A percentile compares a stretch with the other conserved stretches of the same genome.
These are phyloP conservation scores for Rachycentron canadum DNA, from an alignment of 2,797 vertebrate species.

Conservation along the genomic window DNA sequence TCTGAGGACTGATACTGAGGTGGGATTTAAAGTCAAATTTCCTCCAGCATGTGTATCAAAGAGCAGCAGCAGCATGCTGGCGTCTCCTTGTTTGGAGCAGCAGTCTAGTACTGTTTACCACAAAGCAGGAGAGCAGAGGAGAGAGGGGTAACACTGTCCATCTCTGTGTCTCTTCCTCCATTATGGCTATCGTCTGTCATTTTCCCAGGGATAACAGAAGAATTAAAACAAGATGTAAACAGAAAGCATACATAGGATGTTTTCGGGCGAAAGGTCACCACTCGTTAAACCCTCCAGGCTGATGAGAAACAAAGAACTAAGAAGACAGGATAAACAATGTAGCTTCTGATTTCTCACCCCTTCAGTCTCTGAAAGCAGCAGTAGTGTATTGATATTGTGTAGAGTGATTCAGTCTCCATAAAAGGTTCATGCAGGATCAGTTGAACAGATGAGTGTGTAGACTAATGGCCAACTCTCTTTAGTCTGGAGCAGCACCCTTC, in stretches of 20 bases:
- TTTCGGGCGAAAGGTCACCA: slow-evolving; percentile 77
- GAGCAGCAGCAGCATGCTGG: slow-evolving; percentile 62
- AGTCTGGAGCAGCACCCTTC: slow-evolving; percentile 54
- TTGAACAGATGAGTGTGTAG: slow-evolving; percentile 50
- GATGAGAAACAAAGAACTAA: slow-evolving; percentile 27
- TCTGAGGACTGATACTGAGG: slow-evolving; percentile 41
- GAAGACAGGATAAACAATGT: slow-evolving; percentile 27
- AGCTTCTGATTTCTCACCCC: slow-evolving; percentile 60
- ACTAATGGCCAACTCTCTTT: slow-evolving; percentile 26
- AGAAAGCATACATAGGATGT: slow-evolving; percentile 46
- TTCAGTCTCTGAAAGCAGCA: slow-evolving; percentile 73
- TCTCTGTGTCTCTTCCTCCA: slow-evolving; percentile 45
- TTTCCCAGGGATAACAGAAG: slow-evolving; percentile 52
- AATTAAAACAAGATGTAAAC: slow-evolving; percentile 34
- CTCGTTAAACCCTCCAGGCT: slow-evolving; percentile 55
- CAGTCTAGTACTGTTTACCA: slow-evolving; percentile 33
- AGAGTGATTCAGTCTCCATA: slow-evolving; percentile 58
- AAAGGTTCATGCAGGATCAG: slow-evolving; percentile 76
- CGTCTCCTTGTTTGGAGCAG: slow-evolving; percentile 51
- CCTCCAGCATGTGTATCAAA: slow-evolving; percentile 66
- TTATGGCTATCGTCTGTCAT: slow-evolving; percentile 70
- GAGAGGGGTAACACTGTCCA: slow-evolving; percentile 8
- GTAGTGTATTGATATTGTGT: slow-evolving; percentile 60
- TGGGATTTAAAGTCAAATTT: slow-evolving; percentile 59
- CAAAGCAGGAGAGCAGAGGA: slow-evolving; percentile 26